phyloP scores from a whole-genome alignment of 2,888 invertebrate genomes.

The Tetragonula carbonaria region DNA sequence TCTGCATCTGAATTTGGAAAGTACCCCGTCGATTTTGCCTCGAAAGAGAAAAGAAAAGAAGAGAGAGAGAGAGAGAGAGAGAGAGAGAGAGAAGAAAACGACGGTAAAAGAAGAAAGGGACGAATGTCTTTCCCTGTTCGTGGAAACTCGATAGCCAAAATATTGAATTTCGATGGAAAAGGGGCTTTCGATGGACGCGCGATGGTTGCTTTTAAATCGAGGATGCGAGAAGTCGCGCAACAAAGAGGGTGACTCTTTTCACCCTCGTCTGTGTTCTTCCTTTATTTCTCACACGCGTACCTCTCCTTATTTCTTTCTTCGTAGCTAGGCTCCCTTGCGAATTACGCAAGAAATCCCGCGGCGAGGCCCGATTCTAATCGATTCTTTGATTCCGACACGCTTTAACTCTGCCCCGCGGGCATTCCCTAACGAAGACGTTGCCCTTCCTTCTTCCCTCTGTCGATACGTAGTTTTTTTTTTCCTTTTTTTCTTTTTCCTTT shows the following conservation, averaged over 20 bases:
- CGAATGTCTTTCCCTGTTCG: constrained; percentile 7
- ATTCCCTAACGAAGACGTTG: constrained; percentile 69
- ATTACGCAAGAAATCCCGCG: constrained; percentile 72
- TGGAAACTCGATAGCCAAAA: constrained; percentile 80
- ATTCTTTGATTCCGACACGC: constrained; percentile 76
- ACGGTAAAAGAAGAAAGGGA: neutral
- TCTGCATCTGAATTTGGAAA: neutral
- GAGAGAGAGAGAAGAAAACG: neutral
- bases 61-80: too few species aligned
- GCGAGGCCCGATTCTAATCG: constrained; percentile 76
- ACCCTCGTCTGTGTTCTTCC: constrained; percentile 43
- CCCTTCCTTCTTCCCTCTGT: constrained; percentile 38
- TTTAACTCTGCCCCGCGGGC: constrained; percentile 74
- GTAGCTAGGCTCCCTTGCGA: constrained; percentile 58
- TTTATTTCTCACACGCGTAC: constrained; percentile 44
- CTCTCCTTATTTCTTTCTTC: constrained; percentile 45
- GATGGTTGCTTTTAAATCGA: constrained; percentile 51
- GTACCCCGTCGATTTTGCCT: neutral
- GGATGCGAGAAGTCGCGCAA: constrained; percentile 65
- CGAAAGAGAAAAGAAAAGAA: neutral
- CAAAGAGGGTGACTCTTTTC: constrained; percentile 62
- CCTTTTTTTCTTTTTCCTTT: neutral
- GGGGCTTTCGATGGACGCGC: constrained; percentile 58
- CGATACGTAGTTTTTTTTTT: constrained; percentile 26
- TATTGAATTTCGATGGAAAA: constrained; percentile 78